Base-by-base conservation (phyloP, 2,888 invertebrate genomes). In the Diplolepis rosae region DNA sequence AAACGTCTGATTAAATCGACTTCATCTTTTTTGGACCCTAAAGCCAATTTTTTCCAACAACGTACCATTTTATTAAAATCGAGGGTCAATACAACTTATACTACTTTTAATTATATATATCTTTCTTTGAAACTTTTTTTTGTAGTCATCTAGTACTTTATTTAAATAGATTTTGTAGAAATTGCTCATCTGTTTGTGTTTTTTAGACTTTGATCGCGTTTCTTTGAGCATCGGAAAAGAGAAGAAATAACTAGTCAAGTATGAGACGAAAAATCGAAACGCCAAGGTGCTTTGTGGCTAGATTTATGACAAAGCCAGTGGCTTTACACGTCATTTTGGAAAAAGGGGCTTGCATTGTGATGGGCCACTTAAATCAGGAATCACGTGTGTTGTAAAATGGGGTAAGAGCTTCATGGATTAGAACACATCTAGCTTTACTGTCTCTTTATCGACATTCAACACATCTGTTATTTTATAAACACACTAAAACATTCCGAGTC, bases 361-460 rank as follows among this genome's bases (percentile, higher is more conserved):
- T 22, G 48, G 48, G 48, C 48, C 48, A 48, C 48, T 48, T 48
- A 48, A 48, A 48, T 48, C 48, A 48, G 22, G 48, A 15, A 48
- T 48, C 22, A 71, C 18, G 52, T 50, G 45, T 30, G 56, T 67
- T 61, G 18, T 32, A 35, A 35, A 52, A 27, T 6, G 48, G 68
- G 72, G 80, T 78, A 80, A 79, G 70, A 69, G 48, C 68, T 77
- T 75, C 75, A 79, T 78, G 72, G 69, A 54, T 56, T 61, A 73
- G 73, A 71, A 78, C 66, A 73, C 75, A 71, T 65, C 48, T 50
- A 68, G 50, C 66, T 72, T 67, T 69, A 70, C 79, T 78, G 80
- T 78, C 79, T 78, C 65, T 72, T 82, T 81, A 80, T 82, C 79
- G 74, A 68, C 69, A 68, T 67, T 66, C 70, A 68, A 72, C 77